Base-by-base conservation (phyloP, 2,113 vertebrate species). In the Tragulus kanchil region DNA sequence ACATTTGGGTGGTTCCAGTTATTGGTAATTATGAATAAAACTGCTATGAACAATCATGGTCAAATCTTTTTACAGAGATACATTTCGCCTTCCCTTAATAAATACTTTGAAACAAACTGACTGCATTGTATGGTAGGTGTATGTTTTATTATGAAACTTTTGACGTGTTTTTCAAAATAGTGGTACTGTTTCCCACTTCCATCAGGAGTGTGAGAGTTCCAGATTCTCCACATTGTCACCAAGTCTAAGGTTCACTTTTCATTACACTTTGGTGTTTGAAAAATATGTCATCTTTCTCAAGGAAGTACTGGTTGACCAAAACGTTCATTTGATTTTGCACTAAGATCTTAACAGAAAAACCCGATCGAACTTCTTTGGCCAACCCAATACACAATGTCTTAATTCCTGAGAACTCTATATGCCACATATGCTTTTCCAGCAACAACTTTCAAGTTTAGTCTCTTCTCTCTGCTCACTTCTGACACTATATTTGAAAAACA, bases 91-190 rank as follows among this genome's bases (percentile, higher is more conserved):
- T 85, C 69, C 92, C 21, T 83, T 61, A 12, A 26, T 59, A 93
- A 91, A 81, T 89, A 85, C 9, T 93, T 94, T 78, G 81, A 95
- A 95, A 73, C 16, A 59, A 95, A 86, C 36, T 62, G 45, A 1
- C 36, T 75, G 7, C n/a, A 8, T 52, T 62, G 59, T 36, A 56
- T 12, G 25, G 50, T 28, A 26, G 21, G 7, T 56, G 1, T 52
- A 15, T 25, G 12, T 85, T 89, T 62, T 92, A 59, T 50, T 85
- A 85, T 52, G 45, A 86, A 87, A 42, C 28, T 83, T 86, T 54
- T 8, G 3, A 45, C 42, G 61, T 19, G 26, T 64, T 84, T 93
- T 36, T 25, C 28, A 78, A 85, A 77, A 56, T 45, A 86, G 19
- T 21, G 21, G 25, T 36, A 19, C 11, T 45, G 69, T 56, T 85